Conservation (phyloP, 2,113 vertebrate species). For the Baryphthengus martii region DNA sequence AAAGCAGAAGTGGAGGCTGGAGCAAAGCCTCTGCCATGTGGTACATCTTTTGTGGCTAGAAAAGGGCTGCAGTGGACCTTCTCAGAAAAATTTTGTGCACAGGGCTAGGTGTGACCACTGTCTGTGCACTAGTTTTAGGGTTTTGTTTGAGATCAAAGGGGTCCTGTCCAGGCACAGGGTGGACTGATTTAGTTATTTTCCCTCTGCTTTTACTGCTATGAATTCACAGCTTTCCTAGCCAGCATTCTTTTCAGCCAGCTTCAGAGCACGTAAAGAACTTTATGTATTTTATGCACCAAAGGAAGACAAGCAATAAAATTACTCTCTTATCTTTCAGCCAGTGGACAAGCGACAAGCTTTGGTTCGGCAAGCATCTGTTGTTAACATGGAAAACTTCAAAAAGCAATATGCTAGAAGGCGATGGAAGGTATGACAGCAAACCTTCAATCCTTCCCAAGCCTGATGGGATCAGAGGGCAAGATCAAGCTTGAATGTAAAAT, state of each 20-base stretch:
- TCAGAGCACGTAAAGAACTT: background rate
- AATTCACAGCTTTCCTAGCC: background rate
- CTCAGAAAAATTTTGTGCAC: background rate
- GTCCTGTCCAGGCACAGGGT: background rate
- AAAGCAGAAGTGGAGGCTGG: background rate
- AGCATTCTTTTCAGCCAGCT: background rate
- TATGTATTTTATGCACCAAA: background rate
- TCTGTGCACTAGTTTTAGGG: background rate
- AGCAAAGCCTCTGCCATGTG: background rate
- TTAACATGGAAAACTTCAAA: slow-evolving; percentile 95
- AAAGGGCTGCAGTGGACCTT: background rate
- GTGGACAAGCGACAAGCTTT: slow-evolving; percentile 84
- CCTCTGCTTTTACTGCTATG: background rate
- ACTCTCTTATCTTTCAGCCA: slow-evolving; percentile 79
- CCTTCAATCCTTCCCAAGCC: background rate
- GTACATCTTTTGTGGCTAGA: background rate
- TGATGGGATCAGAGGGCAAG: background rate
- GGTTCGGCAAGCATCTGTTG: slow-evolving; percentile 86
- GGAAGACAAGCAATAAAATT: background rate
- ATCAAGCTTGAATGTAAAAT: background rate
- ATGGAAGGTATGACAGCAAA: slow-evolving; percentile 83
- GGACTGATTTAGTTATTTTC: background rate
- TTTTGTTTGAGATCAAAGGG: background rate
- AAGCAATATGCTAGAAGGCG: slow-evolving; percentile 86
- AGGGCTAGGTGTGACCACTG: background rate